Percentiles rank a stretch among this genome's conserved stretches.
phyloP scores from a whole-genome alignment of 2,797 vertebrate species.

The Enteromius trimaculatus region DNA sequence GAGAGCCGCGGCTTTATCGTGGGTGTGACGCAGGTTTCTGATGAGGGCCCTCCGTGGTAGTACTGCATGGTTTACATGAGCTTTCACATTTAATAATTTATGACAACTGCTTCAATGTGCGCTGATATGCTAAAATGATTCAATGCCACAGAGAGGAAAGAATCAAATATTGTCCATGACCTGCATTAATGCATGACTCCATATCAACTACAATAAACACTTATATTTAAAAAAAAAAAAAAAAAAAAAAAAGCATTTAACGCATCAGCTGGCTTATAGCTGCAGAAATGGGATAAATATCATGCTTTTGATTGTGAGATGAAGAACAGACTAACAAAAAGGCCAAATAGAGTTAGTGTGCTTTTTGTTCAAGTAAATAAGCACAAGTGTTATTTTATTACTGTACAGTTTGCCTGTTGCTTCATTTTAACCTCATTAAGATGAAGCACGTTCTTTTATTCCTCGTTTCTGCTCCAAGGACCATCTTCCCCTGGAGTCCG shows the following conservation, averaged over 20 bases:
- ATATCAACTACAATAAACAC: slow-evolving; percentile 31
- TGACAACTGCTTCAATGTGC: slow-evolving; percentile 40
- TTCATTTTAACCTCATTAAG: neutral
- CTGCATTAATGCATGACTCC: slow-evolving; percentile 45
- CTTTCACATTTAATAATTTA: slow-evolving; percentile 52
- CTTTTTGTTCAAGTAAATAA: neutral
- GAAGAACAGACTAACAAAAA: neutral
- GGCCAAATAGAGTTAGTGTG: neutral
- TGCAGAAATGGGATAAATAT: neutral
- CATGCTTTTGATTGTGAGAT: neutral
- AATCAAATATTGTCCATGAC: slow-evolving; percentile 46
- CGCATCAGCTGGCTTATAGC: neutral
- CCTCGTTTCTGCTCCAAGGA: neutral
- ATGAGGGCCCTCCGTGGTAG: slow-evolving; percentile 40
- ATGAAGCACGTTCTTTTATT: neutral
- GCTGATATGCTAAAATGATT: slow-evolving; percentile 45
- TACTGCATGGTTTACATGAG: slow-evolving; percentile 17
- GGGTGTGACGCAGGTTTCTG: slow-evolving; percentile 24
- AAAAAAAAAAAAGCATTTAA: slow-evolving; percentile 12
- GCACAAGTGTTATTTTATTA: neutral
- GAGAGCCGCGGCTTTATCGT: slow-evolving; percentile 45
- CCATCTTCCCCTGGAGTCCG: neutral
- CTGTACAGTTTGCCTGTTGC: neutral
- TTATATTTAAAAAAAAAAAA: slow-evolving; percentile 7
- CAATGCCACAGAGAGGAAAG: slow-evolving; percentile 42